Base-by-base conservation (phyloP, 2,113 vertebrate species). In the Chaenocephalus aceratus region DNA sequence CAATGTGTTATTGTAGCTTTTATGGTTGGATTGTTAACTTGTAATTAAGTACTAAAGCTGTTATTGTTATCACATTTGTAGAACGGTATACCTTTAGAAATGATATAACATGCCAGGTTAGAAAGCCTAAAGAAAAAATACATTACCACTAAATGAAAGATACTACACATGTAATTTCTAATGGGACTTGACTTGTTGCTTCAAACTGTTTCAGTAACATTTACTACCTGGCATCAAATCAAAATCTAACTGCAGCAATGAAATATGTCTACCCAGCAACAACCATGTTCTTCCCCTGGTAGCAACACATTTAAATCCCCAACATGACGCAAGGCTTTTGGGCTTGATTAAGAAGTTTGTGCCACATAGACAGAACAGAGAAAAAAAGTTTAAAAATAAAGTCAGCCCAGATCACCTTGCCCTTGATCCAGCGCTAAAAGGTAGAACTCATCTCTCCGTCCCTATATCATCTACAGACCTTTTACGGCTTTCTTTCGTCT, bases 391-490 rank as follows among this genome's bases (percentile, higher is more conserved):
- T 46, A 79, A 75, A 88, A 76, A 58, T 85, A 72, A 84, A 83
- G 83, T 86, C 80, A 53, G 80, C 21, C n/a, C 77, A 54, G 90
- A 90, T 91, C 88, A 86, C 87, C 89, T 88, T 91, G 88, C 83
- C 92, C 86, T 93, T 91, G 88, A 87, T 93, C 90, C 69, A 63
- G 45, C 59, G 84, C 85, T 92, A 88, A 87, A 84, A 90, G 89
- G 86, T 87, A 88, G 72, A 86, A 72, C 83, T 88, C 81, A 89
- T 91, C 75, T 86, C 72, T 44, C 30, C 79, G 66, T 79, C 92
- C 91, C 91, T 94, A 94, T 86, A 88, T 93, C 91, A 89, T 89
- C 86, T 44, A 68, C 77, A 88, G 89, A 90, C 84, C 88, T 92
- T 95, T 95, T 94, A 95, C 78, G 80, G 91, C 90, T 80, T 84